These are phyloP conservation scores for Frankliniella fusca DNA, from an alignment of 2,888 invertebrate genomes.

Conservation along the genomic window DNA sequence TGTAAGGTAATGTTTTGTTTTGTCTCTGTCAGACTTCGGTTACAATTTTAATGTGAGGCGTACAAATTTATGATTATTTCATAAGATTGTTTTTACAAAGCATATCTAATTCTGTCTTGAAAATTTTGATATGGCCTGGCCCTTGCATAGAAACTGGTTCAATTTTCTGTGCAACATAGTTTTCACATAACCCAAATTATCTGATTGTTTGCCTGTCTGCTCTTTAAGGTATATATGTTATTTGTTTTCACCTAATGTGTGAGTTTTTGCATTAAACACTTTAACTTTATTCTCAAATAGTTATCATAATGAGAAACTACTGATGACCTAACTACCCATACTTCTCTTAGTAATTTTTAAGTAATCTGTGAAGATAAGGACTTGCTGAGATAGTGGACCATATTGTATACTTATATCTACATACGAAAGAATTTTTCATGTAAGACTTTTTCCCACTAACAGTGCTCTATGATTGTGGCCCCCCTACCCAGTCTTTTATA, in stretches of 20 bases:
- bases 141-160: background rate
- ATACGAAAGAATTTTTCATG: background rate
- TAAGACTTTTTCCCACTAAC: too few species aligned
- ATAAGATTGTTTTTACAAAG: background rate
- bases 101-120: background rate
- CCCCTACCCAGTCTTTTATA: too few species aligned
- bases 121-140: background rate
- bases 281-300: too few species aligned
- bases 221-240: too few species aligned
- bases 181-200: background rate
- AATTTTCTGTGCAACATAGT: background rate
- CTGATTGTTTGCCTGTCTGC: too few species aligned
- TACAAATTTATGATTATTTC: background rate
- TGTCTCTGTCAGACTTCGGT: background rate
- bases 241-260: too few species aligned
- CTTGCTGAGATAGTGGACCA: conserved; percentile 4
- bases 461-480: too few species aligned
- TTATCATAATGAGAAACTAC: too few species aligned
- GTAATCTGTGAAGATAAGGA: background rate
- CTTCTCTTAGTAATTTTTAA: background rate
- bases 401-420: background rate
- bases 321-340: too few species aligned
- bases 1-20: background rate
- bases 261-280: too few species aligned
- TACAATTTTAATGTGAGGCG: background rate